These are phyloP conservation scores for Zaprionus tsacasi DNA, from an alignment of 1,140 invertebrate species.

Conservation along the genomic window DNA sequence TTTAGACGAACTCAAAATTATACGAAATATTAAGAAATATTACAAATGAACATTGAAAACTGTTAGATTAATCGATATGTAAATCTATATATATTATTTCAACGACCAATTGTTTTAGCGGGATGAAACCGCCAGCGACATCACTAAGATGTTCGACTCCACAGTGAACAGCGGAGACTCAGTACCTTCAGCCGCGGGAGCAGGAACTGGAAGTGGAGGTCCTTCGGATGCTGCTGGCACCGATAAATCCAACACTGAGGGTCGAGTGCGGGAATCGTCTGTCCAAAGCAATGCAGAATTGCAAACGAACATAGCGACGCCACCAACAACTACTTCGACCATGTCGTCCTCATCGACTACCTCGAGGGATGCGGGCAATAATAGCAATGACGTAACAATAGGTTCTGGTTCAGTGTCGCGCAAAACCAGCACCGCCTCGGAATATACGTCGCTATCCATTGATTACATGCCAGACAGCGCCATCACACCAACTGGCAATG, in stretches of 20 bases:
- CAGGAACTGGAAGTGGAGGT: conserved; percentile 38
- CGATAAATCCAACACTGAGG: conserved; percentile 39
- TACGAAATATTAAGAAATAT: conserved; percentile 6
- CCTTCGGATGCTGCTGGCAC: conserved; percentile 28
- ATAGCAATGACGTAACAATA: conserved; percentile 84
- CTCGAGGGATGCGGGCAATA: conserved; percentile 67
- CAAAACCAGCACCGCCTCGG: conserved; percentile 85
- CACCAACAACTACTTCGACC: conserved; percentile 72
- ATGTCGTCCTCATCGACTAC: conserved; percentile 73
- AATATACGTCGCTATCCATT: conserved; percentile 83
- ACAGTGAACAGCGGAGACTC: conserved; percentile 65
- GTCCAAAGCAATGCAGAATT: conserved; percentile 38
- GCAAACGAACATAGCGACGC: conserved; percentile 49
- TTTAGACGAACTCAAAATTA: conserved; percentile 13
- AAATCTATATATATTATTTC: conserved; percentile 50
- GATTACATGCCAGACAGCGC: conserved; percentile 86
- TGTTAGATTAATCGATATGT: conserved; percentile 38
- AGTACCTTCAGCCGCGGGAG: conserved; percentile 6
- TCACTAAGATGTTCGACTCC: conserved; percentile 83
- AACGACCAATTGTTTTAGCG: conserved; percentile 77
- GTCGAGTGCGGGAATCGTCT: conserved; percentile 42
- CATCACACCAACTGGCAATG: conserved; percentile 74
- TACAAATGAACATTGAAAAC: conserved; percentile 5
- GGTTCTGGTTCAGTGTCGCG: conserved; percentile 85
- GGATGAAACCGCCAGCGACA: conserved; percentile 84